A percentile compares a stretch with the other conserved stretches of the same genome.
These are phyloP conservation scores for Solea senegalensis DNA, from an alignment of 2,113 vertebrate genomes.

Conservation along the genomic window DNA sequence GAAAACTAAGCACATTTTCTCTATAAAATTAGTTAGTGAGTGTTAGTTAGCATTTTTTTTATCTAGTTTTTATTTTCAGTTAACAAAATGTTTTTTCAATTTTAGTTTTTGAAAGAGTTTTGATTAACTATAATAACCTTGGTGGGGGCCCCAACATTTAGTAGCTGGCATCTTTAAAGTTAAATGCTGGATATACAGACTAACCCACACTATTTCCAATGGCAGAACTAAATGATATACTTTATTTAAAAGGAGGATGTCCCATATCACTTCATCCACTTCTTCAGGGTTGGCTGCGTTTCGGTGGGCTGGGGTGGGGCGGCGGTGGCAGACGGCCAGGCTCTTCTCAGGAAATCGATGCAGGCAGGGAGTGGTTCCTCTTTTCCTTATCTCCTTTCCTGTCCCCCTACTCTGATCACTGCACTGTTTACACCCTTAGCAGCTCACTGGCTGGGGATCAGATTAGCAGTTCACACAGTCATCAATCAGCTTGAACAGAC, in stretches of 20 bases:
- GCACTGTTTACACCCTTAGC: conserved; percentile 30
- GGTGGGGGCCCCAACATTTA: too few relatives aligned
- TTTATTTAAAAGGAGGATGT: neutral
- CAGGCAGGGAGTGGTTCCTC: conserved; percentile 68
- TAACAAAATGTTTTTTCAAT: too few relatives aligned
- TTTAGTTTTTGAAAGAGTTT: too few relatives aligned
- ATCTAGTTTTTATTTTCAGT: too few relatives aligned
- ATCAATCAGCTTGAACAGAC: conserved; percentile 15
- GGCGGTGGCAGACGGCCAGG: conserved; percentile 40
- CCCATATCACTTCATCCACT: neutral
- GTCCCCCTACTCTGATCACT: conserved; percentile 42
- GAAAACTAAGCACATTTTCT: too few relatives aligned
- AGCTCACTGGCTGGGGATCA: conserved; percentile 20
- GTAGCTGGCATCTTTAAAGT: too few relatives aligned
- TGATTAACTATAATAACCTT: too few relatives aligned
- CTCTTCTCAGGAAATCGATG: conserved; percentile 65
- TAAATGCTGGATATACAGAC: neutral
- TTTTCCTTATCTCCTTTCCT: conserved; percentile 65
- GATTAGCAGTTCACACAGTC: conserved; percentile 35
- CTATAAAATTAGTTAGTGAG: too few relatives aligned
- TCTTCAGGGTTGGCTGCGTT: too few relatives aligned
- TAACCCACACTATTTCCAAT: neutral
- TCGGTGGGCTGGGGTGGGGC: conserved; percentile 25
- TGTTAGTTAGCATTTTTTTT: too few relatives aligned
- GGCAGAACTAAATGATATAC: neutral